Evolutionary conservation across 1,140 invertebrate genomes (phyloP), one percentile per base, ranked within the genome.

Genomic region (Octopus sinensis): DNA sequence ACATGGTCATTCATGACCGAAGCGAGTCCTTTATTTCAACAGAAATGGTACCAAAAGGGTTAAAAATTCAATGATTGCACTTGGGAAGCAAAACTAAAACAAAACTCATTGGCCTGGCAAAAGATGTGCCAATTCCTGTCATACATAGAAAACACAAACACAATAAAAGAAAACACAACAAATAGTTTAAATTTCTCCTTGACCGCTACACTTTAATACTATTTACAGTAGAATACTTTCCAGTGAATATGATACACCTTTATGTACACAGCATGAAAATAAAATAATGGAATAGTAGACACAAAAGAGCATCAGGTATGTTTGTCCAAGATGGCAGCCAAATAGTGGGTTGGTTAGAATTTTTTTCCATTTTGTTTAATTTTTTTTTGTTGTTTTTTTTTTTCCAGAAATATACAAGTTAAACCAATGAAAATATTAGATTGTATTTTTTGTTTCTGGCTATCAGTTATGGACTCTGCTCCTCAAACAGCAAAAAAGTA

Each of bases 191-290:
- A 12, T 62, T 62, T 62, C 56, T 73, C 68, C 68, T n/a, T 73
- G 68, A 73, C 68, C 7, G 30, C 68, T 73, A 73, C 68, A 73
- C 30, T 73, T 73, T 73, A 73, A 73, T 73, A 73, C 68, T 73
- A 73, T 73, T 73, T 73, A 73, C 68, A 73, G 68, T 10, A 17
- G 68, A 73, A 73, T 73, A 73, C 68, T 73, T 73, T 73, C 13
- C 17, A 73, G 68, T 73, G 68, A 73, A 23, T 73, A 73, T 73
- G 68, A 73, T 73, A 73, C 68, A 73, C 7, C 68, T 17, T 73
- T 73, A 73, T 73, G 68, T 73, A 73, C 68, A 73, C 68, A 73
- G 7, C 68, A 73, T 73, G 68, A 73, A 73, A 73, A 73, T 43
- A 43, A 43, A 43, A 43, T 73, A 73, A 73, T 73, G 68, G 68